Evolutionary conservation across 2,113 vertebrate genomes (phyloP), one percentile per base, ranked within the genome.

Genomic region (Gobio gobio): DNA sequence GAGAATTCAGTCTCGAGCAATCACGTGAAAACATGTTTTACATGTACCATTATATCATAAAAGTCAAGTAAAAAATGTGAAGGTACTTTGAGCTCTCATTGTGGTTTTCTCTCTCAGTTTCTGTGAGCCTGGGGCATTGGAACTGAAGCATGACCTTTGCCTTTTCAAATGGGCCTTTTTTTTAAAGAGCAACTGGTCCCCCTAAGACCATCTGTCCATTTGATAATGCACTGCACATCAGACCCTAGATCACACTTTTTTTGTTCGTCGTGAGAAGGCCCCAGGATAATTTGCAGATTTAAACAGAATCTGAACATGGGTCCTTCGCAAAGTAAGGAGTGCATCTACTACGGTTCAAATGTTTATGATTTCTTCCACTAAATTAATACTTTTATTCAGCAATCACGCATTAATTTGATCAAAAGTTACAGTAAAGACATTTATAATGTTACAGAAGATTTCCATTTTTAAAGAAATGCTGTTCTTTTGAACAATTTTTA

Each of bases 191-290:
- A 29, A 45, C 40, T 5, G 22, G n/a, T 49, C 43, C n/a, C 24
- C 40, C n/a, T 29, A 29, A 29, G 61, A 66, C 40, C 40, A 79
- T 63, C 75, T 78, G 75, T 76, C 76, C 29, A 78, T 64, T 68
- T 66, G 43, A 49, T 47, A 10, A 81, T 47, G 26, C 14, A 63
- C 78, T 40, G 33, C 51, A 56, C 59, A 66, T 79, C 36, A 79
- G 33, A 61, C n/a, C 56, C 6, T 43, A 6, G 36, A 79, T 63
- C 22, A 63, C 5, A 3, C 22, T 0, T 24, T 63, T 29, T 79
- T 43, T 14, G 56, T 78, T 79, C 45, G 33, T 79, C 58, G 63
- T 26, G 54, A 79, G 54, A 4, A 75, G 12, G 13, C 68, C 36
- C 2, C n/a, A 7, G 1, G 73, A 49, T n/a, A 49, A 26, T 49